A percentile compares a stretch with the other conserved stretches of the same genome.
Evolutionary conservation across 2,888 invertebrate species (phyloP).

Genomic region (Drosophila stalkeri): DNA sequence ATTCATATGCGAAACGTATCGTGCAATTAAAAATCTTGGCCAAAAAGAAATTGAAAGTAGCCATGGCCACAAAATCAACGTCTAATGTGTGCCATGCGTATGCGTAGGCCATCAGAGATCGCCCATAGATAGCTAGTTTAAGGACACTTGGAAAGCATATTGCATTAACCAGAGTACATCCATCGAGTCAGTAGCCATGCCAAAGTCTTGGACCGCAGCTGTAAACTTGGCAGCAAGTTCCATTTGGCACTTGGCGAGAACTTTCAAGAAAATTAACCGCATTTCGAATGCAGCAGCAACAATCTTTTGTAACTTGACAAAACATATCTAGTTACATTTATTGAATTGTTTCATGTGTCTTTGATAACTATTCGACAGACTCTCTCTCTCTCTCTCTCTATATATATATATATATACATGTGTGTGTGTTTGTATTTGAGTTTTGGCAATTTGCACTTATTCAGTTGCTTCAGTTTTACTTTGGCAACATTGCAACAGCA

Average conservation of each 20-base stretch:
- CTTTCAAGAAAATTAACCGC: conserved; percentile 67
- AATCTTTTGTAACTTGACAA: conserved; percentile 52
- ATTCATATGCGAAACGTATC: conserved; percentile 74
- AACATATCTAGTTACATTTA: conserved; percentile 68
- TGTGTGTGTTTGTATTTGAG: conserved; percentile 50
- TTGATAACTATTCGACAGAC: conserved; percentile 67
- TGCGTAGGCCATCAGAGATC: conserved; percentile 29
- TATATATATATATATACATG: neutral
- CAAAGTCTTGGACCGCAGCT: conserved; percentile 17
- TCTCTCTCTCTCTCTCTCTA: conserved; percentile 4
- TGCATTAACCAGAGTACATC: conserved; percentile 59
- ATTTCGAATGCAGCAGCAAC: conserved; percentile 52
- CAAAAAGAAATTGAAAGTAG: conserved; percentile 65
- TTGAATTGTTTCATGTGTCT: conserved; percentile 67
- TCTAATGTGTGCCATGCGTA: conserved; percentile 24
- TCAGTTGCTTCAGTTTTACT: conserved; percentile 42
- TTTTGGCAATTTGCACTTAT: conserved; percentile 65
- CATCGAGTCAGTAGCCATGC: neutral
- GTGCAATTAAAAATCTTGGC: conserved; percentile 65
- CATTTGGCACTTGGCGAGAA: conserved; percentile 52
- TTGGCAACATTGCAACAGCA: conserved; percentile 44
- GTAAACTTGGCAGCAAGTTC: conserved; percentile 46
- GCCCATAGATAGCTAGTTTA: conserved; percentile 11
- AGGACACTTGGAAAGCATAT: conserved; percentile 6
- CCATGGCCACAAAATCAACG: neutral